These are phyloP conservation scores for Fregetta grallaria DNA, from an alignment of 2,113 vertebrate genomes.

Conservation along the genomic window DNA sequence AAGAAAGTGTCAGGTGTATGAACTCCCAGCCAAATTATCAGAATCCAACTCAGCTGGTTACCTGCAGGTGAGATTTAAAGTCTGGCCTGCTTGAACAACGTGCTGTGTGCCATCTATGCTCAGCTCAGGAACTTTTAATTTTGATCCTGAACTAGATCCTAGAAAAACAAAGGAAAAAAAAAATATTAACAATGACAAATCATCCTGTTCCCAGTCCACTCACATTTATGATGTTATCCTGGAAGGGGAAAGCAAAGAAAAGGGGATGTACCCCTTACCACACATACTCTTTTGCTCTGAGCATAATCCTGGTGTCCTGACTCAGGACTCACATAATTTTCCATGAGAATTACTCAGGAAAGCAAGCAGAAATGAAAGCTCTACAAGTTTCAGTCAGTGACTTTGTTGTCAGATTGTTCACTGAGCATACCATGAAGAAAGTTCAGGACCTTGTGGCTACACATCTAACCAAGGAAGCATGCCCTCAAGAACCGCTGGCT, in stretches of 20 bases:
- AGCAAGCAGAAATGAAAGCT: not conserved
- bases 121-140: constrained; percentile 82
- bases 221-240: not conserved
- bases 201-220: not conserved
- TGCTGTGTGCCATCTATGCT: constrained; percentile 80
- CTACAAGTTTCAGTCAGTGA: not conserved
- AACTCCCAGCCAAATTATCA: constrained; percentile 1
- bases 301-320: not conserved
- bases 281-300: not conserved
- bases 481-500: not conserved
- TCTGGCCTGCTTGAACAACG: constrained; percentile 83
- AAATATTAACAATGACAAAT: constrained; percentile 31
- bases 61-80: constrained; percentile 90
- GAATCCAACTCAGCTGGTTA: constrained; percentile 62
- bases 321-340: not conserved
- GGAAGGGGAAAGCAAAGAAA: not conserved
- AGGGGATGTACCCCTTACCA: not conserved
- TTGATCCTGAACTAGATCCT: constrained; percentile 79
- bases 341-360: not conserved
- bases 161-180: constrained; percentile 60
- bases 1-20: not conserved
- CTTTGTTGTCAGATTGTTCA: not conserved
- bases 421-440: not conserved
- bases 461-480: not conserved
- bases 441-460: not conserved